phyloP scores from a whole-genome alignment of 2,113 vertebrate genomes.

The Steatornis caripensis region DNA sequence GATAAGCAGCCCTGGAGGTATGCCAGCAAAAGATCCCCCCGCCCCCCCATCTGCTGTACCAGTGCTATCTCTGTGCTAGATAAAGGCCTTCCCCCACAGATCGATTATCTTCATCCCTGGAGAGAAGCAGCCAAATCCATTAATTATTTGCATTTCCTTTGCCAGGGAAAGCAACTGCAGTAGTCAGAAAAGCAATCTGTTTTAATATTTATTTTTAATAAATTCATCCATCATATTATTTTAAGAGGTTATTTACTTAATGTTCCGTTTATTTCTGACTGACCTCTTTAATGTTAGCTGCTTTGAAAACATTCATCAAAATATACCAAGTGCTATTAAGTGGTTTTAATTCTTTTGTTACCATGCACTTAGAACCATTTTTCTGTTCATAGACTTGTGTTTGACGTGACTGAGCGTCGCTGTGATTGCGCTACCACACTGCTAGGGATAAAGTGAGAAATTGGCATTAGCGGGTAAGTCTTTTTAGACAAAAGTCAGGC shows the following conservation, averaged over 20 bases:
- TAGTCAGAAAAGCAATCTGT: slow-evolving; percentile 10
- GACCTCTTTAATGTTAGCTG: not conserved
- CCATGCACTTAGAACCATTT: not conserved
- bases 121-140: slow-evolving; percentile 19
- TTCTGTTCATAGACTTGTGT: not conserved
- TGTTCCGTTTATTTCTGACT: not conserved
- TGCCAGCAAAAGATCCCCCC: slow-evolving; percentile 9
- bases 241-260: slow-evolving; percentile 34
- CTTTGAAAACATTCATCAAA: not conserved
- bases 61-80: not conserved
- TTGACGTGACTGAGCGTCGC: not conserved
- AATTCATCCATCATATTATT: slow-evolving; percentile 15
- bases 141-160: slow-evolving; percentile 45
- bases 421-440: not conserved
- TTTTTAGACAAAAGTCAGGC: not conserved
- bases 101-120: slow-evolving; percentile 10
- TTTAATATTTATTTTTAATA: slow-evolving; percentile 8
- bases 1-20: slow-evolving; percentile 31
- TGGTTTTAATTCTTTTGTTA: not conserved
- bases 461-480: not conserved
- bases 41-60: not conserved
- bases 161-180: not conserved
- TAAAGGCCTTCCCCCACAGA: slow-evolving; percentile 11
- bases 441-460: not conserved
- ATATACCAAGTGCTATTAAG: not conserved